Evolutionary conservation across 1,140 invertebrate species (phyloP).

Genomic region (Magallana gigas): DNA sequence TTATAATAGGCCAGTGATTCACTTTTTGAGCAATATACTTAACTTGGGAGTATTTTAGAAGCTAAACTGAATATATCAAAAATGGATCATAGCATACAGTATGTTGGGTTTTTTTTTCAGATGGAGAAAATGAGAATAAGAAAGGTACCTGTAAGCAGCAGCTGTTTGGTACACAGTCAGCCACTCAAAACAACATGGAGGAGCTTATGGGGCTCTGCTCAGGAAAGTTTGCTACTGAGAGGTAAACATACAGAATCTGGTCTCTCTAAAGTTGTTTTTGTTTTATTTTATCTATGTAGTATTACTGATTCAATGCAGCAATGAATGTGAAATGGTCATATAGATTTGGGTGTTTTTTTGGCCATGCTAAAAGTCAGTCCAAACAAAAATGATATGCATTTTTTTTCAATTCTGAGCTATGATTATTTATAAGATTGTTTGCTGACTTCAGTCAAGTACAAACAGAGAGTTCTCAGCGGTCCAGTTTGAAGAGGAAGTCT

Average conservation of each 20-base stretch:
- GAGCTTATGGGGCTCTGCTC: slow-evolving; percentile 78
- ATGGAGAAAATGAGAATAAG: slow-evolving; percentile 4
- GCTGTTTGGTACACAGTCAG: neutral
- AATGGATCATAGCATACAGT: neutral
- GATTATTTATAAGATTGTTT: too few relatives aligned
- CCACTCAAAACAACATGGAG: slow-evolving; percentile 69
- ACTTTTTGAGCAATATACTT: neutral
- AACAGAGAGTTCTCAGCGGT: slow-evolving; percentile 41
- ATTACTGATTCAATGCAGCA: too few relatives aligned
- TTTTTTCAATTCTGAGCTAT: too few relatives aligned
- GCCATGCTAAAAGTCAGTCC: too few relatives aligned
- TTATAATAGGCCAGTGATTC: neutral
- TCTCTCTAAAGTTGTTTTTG: too few relatives aligned
- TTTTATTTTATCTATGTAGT: too few relatives aligned
- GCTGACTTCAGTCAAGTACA: neutral
- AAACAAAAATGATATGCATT: too few relatives aligned
- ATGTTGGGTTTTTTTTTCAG: neutral
- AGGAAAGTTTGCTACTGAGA: slow-evolving; percentile 76
- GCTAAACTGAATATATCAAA: neutral
- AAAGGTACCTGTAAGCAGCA: slow-evolving; percentile 33
- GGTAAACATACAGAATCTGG: neutral
- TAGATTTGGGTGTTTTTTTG: too few relatives aligned
- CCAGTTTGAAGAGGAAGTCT: slow-evolving; percentile 71
- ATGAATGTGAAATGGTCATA: too few relatives aligned
- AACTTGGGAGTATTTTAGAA: neutral